phyloP scores from a whole-genome alignment of 1,140 invertebrate species.

The Ladona fulva region DNA sequence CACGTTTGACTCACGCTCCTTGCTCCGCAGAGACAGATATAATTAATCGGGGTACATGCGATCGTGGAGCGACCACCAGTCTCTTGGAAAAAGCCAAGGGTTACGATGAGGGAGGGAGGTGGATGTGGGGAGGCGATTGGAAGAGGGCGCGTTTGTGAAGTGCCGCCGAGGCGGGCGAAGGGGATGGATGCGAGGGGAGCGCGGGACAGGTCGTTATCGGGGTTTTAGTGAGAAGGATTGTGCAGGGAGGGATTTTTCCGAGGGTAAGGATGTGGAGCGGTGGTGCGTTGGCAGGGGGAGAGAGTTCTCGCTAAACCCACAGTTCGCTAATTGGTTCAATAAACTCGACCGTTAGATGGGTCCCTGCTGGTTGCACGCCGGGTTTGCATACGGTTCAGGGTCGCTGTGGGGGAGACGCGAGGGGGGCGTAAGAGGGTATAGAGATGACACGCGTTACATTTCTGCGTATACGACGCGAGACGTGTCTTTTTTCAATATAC shows the following conservation, averaged over 20 bases:
- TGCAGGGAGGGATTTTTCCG: background rate
- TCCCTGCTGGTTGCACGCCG: no score
- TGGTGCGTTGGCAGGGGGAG: background rate
- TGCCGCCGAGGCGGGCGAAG: background rate
- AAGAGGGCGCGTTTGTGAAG: background rate
- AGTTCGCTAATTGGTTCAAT: conserved; percentile 1
- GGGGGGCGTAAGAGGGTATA: background rate
- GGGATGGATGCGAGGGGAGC: background rate
- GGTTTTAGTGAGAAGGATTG: background rate
- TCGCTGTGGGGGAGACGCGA: background rate
- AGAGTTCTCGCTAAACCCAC: background rate
- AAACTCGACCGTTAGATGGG: background rate
- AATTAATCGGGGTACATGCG: no score
- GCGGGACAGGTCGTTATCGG: background rate
- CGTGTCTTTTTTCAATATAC: no score
- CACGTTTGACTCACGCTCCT: no score
- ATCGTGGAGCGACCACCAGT: no score
- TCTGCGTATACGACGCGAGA: no score
- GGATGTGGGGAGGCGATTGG: background rate
- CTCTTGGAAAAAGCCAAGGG: background rate
- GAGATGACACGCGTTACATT: no score
- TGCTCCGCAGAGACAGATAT: no score
- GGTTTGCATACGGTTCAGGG: no score
- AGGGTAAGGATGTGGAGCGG: background rate
- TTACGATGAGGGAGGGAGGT: background rate